Conservation (phyloP, 2,113 vertebrate genomes). For the Acanthochromis polyacanthus region DNA sequence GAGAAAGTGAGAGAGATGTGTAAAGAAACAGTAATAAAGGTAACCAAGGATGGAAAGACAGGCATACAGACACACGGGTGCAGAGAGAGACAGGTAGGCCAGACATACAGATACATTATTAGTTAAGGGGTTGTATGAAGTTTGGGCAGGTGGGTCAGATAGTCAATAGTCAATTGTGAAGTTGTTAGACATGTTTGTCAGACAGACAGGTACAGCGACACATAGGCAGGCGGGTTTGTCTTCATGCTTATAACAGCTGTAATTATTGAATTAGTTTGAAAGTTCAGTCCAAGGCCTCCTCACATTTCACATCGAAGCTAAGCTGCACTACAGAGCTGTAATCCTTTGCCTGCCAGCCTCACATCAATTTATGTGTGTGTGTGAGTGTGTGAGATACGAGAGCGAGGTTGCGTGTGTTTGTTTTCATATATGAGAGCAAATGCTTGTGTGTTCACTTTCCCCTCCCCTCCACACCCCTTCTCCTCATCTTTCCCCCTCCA, state of each 20-base stretch:
- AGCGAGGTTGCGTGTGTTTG: constrained; percentile 64
- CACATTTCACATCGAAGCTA: constrained; percentile 93
- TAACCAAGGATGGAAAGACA: too few relatives aligned
- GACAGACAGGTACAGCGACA: not conserved
- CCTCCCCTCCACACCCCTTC: constrained; percentile 55
- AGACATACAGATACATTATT: too few relatives aligned
- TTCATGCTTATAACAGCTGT: constrained; percentile 83
- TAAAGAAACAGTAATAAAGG: too few relatives aligned
- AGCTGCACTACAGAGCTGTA: constrained; percentile 82
- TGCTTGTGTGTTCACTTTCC: constrained; percentile 57
- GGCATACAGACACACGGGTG: not conserved
- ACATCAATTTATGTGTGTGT: constrained; percentile 55
- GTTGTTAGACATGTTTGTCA: not conserved
- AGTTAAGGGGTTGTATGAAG: not conserved
- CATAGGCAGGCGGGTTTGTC: constrained; percentile 48
- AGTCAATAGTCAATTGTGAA: not conserved
- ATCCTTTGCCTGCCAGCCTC: constrained; percentile 69
- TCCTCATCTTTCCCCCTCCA: constrained; percentile 9
- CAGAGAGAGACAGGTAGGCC: not conserved
- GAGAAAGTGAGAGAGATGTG: too few relatives aligned
- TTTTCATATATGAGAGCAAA: constrained; percentile 61
- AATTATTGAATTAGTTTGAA: constrained; percentile 99
- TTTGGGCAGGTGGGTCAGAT: too few relatives aligned
- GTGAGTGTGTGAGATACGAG: constrained; percentile 59
- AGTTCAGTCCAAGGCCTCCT: constrained; percentile 92